Evolutionary conservation across 2,888 invertebrate species (phyloP), one percentile per base, ranked within the genome.

Genomic region (Xylota sylvarum): DNA sequence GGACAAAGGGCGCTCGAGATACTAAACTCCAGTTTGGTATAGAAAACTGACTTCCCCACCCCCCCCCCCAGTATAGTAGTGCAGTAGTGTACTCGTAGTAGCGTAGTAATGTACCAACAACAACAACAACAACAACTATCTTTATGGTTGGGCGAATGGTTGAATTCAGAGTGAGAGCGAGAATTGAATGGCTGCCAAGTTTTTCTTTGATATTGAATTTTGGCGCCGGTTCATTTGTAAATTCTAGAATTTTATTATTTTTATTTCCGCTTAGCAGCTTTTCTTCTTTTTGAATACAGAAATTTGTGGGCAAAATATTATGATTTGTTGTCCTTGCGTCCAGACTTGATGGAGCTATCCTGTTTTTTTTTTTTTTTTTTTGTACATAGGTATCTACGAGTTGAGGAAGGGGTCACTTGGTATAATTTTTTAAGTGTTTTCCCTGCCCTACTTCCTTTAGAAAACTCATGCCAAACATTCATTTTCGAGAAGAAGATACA

Each of bases 161-260:
- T 65, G 40, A 58, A 27, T 50, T 64, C 35, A 7, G 37, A 58
- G n/a, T n/a, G n/a, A n/a, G n/a, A n/a, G n/a, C n/a, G n/a, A n/a
- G 52, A 70, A 72, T 70, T 81, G 81, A 85, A 76, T 81, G 70
- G 74, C 35, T 85, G 84, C 84, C 84, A 85, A 85, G 80, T 85
- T 85, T 85, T 76, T 60, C 70, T 81, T 81, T 76, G 76, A 81
- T 85, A 76, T 76, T 81, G 74, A 85, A 81, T 80, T 85, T 85
- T 80, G 81, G 81, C 85, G 81, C 72, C 81, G 81, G 81, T 81
- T 76, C 76, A 81, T 85, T 77, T 85, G 85, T 81, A 81, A 81
- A 81, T 81, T 85, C 50, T 81, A 70, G 58, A 76, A 76, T 81
- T 79, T 81, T 85, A 85, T 85, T 85, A 81, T 85, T 85, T 85